Evolutionary conservation across 2,797 vertebrate genomes (phyloP).

Genomic region (Anguilla obscura): DNA sequence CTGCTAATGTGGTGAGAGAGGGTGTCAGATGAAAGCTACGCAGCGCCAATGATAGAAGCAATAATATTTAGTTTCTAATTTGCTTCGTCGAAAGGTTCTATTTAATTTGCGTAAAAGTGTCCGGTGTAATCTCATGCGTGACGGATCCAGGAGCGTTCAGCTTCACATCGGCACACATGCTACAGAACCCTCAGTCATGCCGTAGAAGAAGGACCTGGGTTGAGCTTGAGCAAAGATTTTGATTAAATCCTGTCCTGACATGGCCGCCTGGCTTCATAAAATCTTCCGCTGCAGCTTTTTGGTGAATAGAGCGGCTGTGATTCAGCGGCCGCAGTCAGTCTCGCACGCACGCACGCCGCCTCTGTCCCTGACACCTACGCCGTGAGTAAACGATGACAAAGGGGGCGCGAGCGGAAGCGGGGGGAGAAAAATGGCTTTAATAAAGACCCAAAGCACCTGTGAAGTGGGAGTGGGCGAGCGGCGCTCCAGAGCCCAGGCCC

Average conservation of each 20-base stretch:
- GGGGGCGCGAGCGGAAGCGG: neutral
- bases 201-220: neutral
- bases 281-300: neutral
- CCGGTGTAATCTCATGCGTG: neutral
- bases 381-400: neutral
- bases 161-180: neutral
- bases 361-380: neutral
- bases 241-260: neutral
- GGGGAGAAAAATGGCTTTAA: neutral
- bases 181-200: neutral
- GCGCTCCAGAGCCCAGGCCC: neutral
- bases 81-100: neutral
- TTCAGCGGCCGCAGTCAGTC: neutral
- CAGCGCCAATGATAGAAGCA: neutral
- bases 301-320: neutral
- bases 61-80: neutral
- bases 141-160: neutral
- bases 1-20: neutral
- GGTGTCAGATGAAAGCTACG: neutral
- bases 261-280: neutral
- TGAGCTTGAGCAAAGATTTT: neutral
- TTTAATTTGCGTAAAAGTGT: neutral
- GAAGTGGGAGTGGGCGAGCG: neutral
- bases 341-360: neutral
- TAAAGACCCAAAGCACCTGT: neutral